Base-by-base conservation (phyloP, 1,140 invertebrate species). In the Diorhabda sublineata region DNA sequence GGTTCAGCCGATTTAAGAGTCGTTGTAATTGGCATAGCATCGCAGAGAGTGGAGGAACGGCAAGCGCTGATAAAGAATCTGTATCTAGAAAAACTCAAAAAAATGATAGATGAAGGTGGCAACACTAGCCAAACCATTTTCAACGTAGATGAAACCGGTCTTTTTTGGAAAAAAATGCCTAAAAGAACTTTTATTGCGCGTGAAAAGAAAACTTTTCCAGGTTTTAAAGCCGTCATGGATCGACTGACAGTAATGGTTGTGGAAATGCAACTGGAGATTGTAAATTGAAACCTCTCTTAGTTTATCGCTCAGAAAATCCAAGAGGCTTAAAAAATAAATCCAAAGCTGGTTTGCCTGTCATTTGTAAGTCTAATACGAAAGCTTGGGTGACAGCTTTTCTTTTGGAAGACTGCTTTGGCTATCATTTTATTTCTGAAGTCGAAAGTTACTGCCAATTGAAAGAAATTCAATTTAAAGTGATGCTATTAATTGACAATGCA, bases 81-180 rank as follows among this genome's bases (percentile, higher is more conserved):
- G 61, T 81, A 72, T 74, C 72, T 71, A 69, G 63, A 73, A 67
- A 73, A 79, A 67, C 75, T 84, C 61, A 75, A 79, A 73, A 69
- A 72, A 69, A 76, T 81, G 44, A 80, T 83, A 68, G 68, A 78
- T 68, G 73, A 81, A 75, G 75, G 75, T 66, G 77, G 72, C 56
- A 83, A 81, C 72, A 71, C 67, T 5, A 69, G n/a, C 6, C 42
- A 52, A 42, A 64, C 43, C 2, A 64, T 26, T 26, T 26, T 26
- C 26, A 26, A 26, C 26, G 26, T 26, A 26, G 26, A 26, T 26
- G 26, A 26, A 52, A 47, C 62, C 3, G 62, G 45, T 45, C 45
- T 64, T 43, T 62, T 62, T 59, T 52, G 45, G 45, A 52, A 52
- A 9, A 52, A 52, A 9, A 52, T 52, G 45, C 45, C 45, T 52